These are phyloP conservation scores for Gobius niger DNA, from an alignment of 2,113 vertebrate species.

Conservation along the genomic window DNA sequence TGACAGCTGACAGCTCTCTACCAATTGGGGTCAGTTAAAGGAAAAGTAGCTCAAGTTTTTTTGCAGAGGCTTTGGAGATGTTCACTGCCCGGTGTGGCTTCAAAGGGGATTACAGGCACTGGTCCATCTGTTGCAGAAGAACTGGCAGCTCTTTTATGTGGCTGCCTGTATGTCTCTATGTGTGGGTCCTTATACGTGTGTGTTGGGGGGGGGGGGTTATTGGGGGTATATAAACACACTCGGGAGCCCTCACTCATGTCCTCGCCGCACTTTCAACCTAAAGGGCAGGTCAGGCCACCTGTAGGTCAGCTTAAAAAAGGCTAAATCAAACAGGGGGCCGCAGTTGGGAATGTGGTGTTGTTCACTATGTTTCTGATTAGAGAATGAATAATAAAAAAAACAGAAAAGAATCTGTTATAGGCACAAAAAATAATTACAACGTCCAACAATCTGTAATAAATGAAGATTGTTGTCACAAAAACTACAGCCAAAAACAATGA, in stretches of 20 bases:
- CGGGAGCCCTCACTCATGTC: conserved; percentile 44
- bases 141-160: conserved; percentile 75
- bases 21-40: conserved; percentile 81
- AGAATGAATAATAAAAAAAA: background rate
- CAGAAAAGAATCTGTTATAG: background rate
- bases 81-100: conserved; percentile 80
- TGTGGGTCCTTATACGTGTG: conserved; percentile 17
- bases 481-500: background rate
- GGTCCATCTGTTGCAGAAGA: conserved; percentile 79
- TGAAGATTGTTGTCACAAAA: background rate
- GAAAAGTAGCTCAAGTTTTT: conserved; percentile 82
- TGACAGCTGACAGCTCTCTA: conserved; percentile 78
- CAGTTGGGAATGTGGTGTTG: background rate
- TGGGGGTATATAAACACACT: conserved; percentile 34
- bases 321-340: conserved; percentile 22
- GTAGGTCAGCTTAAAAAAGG: conserved; percentile 31
- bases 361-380: background rate
- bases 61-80: conserved; percentile 72
- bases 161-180: conserved; percentile 56
- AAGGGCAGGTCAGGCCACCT: conserved; percentile 49
- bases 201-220: conserved; percentile 15
- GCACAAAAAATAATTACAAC: background rate
- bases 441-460: too few species aligned
- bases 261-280: conserved; percentile 58
- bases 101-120: conserved; percentile 80